Conservation (phyloP, 2,113 vertebrate species). For the Tonatia bakeri region DNA sequence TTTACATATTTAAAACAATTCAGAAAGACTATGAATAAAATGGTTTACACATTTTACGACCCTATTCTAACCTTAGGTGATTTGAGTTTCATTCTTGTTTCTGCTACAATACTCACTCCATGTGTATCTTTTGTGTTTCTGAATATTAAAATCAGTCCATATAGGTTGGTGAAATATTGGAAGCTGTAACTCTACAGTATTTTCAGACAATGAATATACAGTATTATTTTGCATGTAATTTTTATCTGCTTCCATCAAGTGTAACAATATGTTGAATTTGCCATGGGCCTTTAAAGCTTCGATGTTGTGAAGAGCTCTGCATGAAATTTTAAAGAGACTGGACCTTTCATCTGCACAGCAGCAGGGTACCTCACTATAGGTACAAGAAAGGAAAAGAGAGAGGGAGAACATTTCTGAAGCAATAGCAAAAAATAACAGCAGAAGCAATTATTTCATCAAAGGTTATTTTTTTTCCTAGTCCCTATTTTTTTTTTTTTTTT, state of each 20-base stretch:
- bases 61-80: conserved; percentile 21
- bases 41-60: background rate
- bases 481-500: conserved; percentile 22
- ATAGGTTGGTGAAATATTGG: background rate
- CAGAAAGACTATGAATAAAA: conserved; percentile 40
- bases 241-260: conserved; percentile 81
- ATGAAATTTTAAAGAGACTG: conserved; percentile 86
- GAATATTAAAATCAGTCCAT: conserved; percentile 53
- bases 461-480: conserved; percentile 74
- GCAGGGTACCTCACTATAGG: conserved; percentile 78
- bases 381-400: conserved; percentile 76
- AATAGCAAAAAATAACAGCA: conserved; percentile 82
- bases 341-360: conserved; percentile 83
- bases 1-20: conserved; percentile 33
- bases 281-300: conserved; percentile 82
- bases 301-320: conserved; percentile 81
- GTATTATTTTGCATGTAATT: conserved; percentile 72
- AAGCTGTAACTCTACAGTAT: conserved; percentile 35
- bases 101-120: background rate
- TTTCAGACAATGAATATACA: conserved; percentile 53
- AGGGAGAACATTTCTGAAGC: conserved; percentile 80
- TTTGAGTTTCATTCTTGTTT: conserved; percentile 58
- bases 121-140: conserved; percentile 56
- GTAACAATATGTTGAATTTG: conserved; percentile 84
- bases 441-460: conserved; percentile 86